These are phyloP conservation scores for Achatina immaculata DNA, from an alignment of 1,140 invertebrate genomes.

Conservation along the genomic window DNA sequence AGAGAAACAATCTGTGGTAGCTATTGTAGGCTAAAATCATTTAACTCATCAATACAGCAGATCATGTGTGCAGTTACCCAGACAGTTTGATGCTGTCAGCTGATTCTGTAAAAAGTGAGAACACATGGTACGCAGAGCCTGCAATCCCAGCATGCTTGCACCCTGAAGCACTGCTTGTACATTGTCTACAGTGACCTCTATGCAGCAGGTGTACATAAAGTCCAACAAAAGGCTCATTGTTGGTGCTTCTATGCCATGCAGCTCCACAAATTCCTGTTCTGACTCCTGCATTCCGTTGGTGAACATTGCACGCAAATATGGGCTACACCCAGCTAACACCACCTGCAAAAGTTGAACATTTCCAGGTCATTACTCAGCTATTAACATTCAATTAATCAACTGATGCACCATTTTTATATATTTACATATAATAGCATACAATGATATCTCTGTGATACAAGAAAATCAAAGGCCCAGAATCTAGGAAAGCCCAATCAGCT, in stretches of 20 bases:
- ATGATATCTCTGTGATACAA: too few relatives aligned
- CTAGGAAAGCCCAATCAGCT: too few relatives aligned
- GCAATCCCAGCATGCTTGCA: constrained; percentile 62
- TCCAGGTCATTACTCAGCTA: too few relatives aligned
- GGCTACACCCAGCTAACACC: constrained; percentile 67
- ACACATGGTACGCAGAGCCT: constrained; percentile 67
- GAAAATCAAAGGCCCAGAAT: too few relatives aligned
- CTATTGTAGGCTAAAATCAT: too few relatives aligned
- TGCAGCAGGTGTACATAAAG: constrained; percentile 87
- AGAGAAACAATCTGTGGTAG: too few relatives aligned
- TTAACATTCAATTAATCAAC: too few relatives aligned
- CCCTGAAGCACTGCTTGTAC: constrained; percentile 87
- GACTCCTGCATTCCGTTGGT: constrained; percentile 70
- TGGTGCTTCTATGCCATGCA: constrained; percentile 83
- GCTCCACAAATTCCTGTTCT: constrained; percentile 80
- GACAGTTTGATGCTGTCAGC: constrained; percentile 63
- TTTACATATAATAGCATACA: too few relatives aligned
- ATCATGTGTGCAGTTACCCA: too few relatives aligned
- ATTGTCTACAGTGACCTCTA: constrained; percentile 80
- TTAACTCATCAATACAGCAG: too few relatives aligned
- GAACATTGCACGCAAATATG: constrained; percentile 69
- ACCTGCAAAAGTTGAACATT: constrained; percentile 36
- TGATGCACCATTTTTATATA: too few relatives aligned
- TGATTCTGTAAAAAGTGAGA: constrained; percentile 66
- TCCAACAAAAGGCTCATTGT: constrained; percentile 85